Evolutionary conservation across 2,113 vertebrate species (phyloP).

Genomic region (Pogonocichla stellata): DNA sequence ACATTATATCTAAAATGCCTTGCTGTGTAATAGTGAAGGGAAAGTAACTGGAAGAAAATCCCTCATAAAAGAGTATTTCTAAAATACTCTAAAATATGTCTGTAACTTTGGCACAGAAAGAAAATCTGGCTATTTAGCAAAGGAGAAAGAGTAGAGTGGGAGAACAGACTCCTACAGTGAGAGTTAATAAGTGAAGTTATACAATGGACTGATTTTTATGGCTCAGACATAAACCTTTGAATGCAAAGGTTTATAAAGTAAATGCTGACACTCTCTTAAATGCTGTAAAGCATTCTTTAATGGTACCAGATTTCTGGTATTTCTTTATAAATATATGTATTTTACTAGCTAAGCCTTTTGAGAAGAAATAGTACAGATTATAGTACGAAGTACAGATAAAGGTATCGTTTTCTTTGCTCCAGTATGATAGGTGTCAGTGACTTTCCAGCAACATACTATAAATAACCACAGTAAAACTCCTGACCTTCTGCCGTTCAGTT

Average conservation of each 20-base stretch:
- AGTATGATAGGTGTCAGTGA: neutral
- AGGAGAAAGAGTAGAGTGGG: neutral
- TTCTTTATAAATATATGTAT: neutral
- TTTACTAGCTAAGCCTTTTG: neutral
- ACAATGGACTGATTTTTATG: neutral
- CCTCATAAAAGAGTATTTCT: neutral
- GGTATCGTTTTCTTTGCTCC: neutral
- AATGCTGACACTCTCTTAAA: conserved; percentile 4
- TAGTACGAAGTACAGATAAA: neutral
- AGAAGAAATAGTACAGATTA: conserved; percentile 21
- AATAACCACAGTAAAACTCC: conserved; percentile 11
- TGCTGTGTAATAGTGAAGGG: neutral
- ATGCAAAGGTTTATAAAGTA: conserved; percentile 8
- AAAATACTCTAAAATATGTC: neutral
- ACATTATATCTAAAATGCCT: neutral
- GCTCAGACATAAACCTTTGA: conserved; percentile 4
- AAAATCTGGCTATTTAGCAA: neutral
- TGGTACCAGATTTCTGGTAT: neutral
- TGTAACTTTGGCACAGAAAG: neutral
- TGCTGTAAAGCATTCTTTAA: neutral
- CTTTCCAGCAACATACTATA: neutral
- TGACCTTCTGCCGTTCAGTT: neutral
- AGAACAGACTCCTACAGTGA: neutral
- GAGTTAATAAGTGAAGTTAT: neutral
- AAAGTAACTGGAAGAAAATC: neutral